Evolutionary conservation across 92 coral and sea anemone species (phyloP).

Genomic region (Meandrina meandrites): DNA sequence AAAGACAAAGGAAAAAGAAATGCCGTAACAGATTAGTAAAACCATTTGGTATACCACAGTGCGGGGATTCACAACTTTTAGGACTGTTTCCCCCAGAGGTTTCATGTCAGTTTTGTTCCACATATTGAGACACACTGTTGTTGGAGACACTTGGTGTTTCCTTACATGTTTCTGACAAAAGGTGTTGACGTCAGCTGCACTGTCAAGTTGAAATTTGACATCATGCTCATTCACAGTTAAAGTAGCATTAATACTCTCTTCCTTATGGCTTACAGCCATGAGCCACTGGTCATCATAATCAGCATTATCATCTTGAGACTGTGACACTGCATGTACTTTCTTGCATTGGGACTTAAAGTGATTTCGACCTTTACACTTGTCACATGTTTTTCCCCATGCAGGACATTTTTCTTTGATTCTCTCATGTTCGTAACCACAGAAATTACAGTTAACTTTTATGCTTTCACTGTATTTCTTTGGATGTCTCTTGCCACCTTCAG

Average conservation of each 20-base stretch:
- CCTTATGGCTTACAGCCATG: slow-evolving; percentile 25
- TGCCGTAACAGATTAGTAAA: neutral
- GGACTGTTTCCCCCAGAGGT: slow-evolving; percentile 43
- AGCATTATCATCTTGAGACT: slow-evolving; percentile 16
- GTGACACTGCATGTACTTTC: slow-evolving; percentile 51
- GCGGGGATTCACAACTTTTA: too few species aligned
- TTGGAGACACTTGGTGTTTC: slow-evolving; percentile 36
- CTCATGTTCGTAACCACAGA: slow-evolving; percentile 33
- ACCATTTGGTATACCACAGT: too few species aligned
- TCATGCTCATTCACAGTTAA: slow-evolving; percentile 41
- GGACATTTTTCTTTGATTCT: slow-evolving; percentile 10
- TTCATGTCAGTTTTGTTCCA: slow-evolving; percentile 47
- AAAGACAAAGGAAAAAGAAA: too few species aligned
- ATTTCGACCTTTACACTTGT: slow-evolving; percentile 43
- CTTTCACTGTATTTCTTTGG: neutral
- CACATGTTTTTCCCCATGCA: slow-evolving; percentile 37
- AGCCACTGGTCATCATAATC: slow-evolving; percentile 53
- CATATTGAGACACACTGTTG: slow-evolving; percentile 33
- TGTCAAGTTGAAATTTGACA: slow-evolving; percentile 60
- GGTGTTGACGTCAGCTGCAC: slow-evolving; percentile 52
- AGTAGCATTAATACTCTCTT: slow-evolving; percentile 33
- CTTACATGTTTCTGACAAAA: slow-evolving; percentile 43
- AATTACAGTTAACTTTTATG: slow-evolving; percentile 18
- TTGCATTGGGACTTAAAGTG: slow-evolving; percentile 40
- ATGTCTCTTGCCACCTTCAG: neutral